Conservation (phyloP, 2,113 vertebrate genomes). For the Percina caprodes region DNA sequence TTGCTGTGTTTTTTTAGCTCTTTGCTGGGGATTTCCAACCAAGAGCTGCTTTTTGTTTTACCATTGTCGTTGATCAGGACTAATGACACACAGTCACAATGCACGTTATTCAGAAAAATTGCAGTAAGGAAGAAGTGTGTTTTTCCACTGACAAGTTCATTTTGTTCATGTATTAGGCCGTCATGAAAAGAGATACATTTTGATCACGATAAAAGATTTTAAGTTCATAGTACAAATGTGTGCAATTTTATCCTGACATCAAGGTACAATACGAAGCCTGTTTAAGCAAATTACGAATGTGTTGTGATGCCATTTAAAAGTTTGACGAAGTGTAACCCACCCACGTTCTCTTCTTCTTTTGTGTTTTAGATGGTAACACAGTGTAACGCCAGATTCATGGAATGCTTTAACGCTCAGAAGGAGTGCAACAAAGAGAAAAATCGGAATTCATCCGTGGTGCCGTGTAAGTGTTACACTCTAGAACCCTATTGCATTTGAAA, state of each 20-base stretch:
- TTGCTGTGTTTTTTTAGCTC: too few relatives aligned
- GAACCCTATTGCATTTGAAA: neutral
- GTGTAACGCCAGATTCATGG: conserved; percentile 91
- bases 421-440: conserved; percentile 99
- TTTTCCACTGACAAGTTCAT: too few relatives aligned
- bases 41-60: too few relatives aligned
- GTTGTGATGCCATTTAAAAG: neutral
- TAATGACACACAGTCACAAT: too few relatives aligned
- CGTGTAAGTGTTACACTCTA: conserved; percentile 86
- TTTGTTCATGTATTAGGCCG: too few relatives aligned
- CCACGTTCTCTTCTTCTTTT: neutral
- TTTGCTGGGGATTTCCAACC: too few relatives aligned
- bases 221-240: neutral
- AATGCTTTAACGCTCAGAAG: conserved; percentile 95
- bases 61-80: too few relatives aligned
- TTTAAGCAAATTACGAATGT: neutral
- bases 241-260: too few relatives aligned
- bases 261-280: neutral
- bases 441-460: conserved; percentile 94
- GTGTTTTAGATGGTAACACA: conserved; percentile 91
- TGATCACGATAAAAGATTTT: neutral
- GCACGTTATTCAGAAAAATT: too few relatives aligned
- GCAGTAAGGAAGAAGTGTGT: too few relatives aligned
- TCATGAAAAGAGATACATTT: too few relatives aligned
- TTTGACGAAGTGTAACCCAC: neutral